phyloP scores from a whole-genome alignment of 2,113 vertebrate species.

The Cyanistes caeruleus region DNA sequence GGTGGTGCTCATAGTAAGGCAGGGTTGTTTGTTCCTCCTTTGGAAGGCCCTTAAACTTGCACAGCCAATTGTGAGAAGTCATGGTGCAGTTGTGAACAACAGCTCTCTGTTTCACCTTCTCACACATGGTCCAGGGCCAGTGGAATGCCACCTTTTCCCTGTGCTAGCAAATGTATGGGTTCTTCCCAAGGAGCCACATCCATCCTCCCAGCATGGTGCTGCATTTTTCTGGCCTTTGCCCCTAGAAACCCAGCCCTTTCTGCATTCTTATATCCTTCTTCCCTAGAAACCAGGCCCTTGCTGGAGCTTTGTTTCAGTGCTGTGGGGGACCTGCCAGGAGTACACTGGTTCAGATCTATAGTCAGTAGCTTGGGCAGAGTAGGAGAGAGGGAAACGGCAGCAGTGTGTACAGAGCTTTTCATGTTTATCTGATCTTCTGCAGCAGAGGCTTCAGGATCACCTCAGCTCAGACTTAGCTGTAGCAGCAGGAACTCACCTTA shows the following conservation, averaged over 20 bases:
- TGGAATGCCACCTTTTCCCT: not conserved
- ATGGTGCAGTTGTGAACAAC: not conserved
- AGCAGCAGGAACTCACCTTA: not conserved
- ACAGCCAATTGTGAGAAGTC: not conserved
- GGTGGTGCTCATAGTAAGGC: not conserved
- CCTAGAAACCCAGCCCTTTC: not conserved
- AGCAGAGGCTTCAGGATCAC: not conserved
- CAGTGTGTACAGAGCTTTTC: not conserved
- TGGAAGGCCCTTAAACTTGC: not conserved
- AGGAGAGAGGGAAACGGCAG: not conserved
- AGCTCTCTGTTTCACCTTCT: not conserved
- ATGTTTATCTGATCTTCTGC: not conserved
- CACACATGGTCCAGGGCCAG: not conserved
- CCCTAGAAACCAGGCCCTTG: not conserved
- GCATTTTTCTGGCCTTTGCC: not conserved
- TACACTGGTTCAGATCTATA: not conserved
- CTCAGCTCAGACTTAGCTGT: not conserved
- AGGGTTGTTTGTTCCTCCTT: not conserved
- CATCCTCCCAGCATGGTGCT: not conserved
- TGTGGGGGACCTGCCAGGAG: not conserved
- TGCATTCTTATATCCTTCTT: not conserved
- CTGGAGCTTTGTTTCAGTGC: not conserved
- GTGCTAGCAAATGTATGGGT: not conserved
- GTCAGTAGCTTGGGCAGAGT: not conserved
- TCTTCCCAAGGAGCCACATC: not conserved